Conservation (phyloP, 37 sponge, comb jelly and placozoan genomes). For the Cladorhizidae sp. region DNA sequence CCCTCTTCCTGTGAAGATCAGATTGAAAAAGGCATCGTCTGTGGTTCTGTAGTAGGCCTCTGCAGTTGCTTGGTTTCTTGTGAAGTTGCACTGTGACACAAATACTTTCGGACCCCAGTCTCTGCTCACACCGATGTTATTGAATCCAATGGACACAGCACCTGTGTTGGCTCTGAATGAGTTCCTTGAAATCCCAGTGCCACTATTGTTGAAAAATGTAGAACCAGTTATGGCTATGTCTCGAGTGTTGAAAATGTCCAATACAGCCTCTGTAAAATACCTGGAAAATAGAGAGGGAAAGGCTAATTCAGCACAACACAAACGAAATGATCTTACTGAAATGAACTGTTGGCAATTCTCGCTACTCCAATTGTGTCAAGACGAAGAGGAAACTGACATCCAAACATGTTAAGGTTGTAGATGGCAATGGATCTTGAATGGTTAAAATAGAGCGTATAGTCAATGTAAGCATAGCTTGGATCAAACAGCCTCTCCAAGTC, state of each 20-base stretch:
- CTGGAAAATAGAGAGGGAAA: constrained; percentile 8
- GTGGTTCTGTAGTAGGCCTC: constrained; percentile 3
- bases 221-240: constrained; percentile 33
- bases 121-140: not conserved
- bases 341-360: constrained; percentile 22
- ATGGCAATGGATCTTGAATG: not conserved
- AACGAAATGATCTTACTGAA: constrained; percentile 16
- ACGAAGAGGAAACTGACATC: constrained; percentile 34
- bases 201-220: constrained; percentile 39
- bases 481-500: not conserved
- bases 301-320: not conserved
- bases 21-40: constrained; percentile 28
- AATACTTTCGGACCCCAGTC: not conserved
- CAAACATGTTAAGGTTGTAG: not conserved
- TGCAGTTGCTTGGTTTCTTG: constrained; percentile 45
- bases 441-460: constrained; percentile 40
- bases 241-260: constrained; percentile 68
- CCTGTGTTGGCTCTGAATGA: constrained; percentile 58
- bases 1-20: constrained; percentile 65
- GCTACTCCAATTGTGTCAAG: constrained; percentile 23
- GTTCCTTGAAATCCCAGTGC: constrained; percentile 11
- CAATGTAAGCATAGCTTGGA: not conserved
- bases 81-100: constrained; percentile 15
- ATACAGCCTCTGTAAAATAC: constrained; percentile 53
- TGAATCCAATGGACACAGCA: constrained; percentile 56